Evolutionary conservation across 2,888 invertebrate species (phyloP), one percentile per base, ranked within the genome.

Genomic region (Zeuzera pyrina): DNA sequence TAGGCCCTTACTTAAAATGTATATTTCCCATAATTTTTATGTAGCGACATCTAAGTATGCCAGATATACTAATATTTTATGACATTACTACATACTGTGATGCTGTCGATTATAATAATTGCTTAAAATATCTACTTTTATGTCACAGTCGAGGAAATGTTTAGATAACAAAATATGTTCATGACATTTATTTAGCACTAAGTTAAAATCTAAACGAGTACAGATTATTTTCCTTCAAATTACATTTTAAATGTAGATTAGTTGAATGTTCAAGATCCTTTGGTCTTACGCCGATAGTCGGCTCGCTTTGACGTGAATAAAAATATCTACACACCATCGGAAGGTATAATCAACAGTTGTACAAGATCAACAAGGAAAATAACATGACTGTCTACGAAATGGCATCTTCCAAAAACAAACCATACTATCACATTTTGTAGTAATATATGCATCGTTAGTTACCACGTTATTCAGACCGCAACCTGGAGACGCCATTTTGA

Each of bases 291-390:
- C 12, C 12, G 7, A 12, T 42, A 23, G n/a, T 27, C 23, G 11
- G 32, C 30, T 27, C 31, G 11, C 11, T 25, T 25, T 25, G 13
- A 12, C 25, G 12, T 25, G 12, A 8, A 25, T 25, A 8, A 8
- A 11, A 25, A 12, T 26, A 26, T 13, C 32, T 43, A 42, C 42
- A 57, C 43, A 46, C 48, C 58, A 58, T 50, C 29, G 57, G 54
- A 72, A 73, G 67, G 64, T 66, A 67, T 65, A 65, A 49, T 46
- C 49, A 63, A 73, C 67, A 67, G 52, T 68, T 54, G 47, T 10
- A 54, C 31, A 63, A 56, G 47, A 59, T 68, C 63, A 77, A 76
- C 73, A 53, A 49, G 49, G 45, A 38, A 45, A n/a, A 32, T 27
- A 33, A 27, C 10, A 12, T 25, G 13, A 28, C 32, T 38, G 44